Evolutionary conservation across 1,140 invertebrate species (phyloP), one percentile per base, ranked within the genome.

Genomic region (Atta texana): DNA sequence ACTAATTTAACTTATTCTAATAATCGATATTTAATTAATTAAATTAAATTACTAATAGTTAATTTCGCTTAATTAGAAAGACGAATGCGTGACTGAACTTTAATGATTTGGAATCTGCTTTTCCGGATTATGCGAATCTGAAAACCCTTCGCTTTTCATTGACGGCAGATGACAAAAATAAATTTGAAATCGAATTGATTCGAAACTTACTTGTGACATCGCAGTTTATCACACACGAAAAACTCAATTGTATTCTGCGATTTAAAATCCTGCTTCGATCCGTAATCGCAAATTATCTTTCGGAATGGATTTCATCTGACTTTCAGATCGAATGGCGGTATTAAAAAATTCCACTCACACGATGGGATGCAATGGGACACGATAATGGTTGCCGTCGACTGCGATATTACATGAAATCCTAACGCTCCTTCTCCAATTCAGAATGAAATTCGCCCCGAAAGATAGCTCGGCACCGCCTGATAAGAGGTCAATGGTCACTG

Each of bases 341-440:
- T 77, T 77, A 77, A 77, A 64, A 77, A 64, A 77, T 77, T 64
- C 75, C 59, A 21, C 39, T 44, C 24, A 39, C 18, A 4, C 24
- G 74, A 76, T 57, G 28, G 53, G 12, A 34, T 75, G 24, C 28
- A 44, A 51, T 53, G 44, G 69, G 49, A 53, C 49, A 69, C n/a
- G 57, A 64, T 77, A 61, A 77, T 21, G 59, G 34, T 31, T 12
- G 59, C 24, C 55, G 34, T 76, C 34, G n/a, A 61, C 21, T 16
- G 34, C 34, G 55, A 63, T 24, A 76, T 76, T 34, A 61, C 34
- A 57, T 1, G 21, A 21, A 44, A 61, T 76, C 34, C 16, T 76
- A 21, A 44, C 5, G 34, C 4, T 57, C n/a, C 31, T 75, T 59
- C 72, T 75, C 55, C 31, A 75, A 75, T 59, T 59, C 72, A 39